These are phyloP conservation scores for Fregata magnificens DNA, from an alignment of 2,113 vertebrate species.

Conservation along the genomic window DNA sequence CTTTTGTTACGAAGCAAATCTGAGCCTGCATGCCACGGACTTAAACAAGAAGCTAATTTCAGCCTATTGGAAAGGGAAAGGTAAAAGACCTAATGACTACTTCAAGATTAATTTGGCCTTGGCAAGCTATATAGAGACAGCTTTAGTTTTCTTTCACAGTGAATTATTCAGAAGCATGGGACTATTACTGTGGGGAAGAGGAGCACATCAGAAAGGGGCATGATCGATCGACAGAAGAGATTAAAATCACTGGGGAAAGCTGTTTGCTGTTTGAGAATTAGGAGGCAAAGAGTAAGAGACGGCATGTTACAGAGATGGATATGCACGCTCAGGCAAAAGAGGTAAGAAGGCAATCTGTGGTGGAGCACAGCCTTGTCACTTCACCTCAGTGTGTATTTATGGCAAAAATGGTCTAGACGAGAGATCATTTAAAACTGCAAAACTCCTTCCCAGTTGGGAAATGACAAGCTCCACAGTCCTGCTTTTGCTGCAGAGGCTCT, in stretches of 20 bases:
- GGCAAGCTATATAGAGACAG: background rate
- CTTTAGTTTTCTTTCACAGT: background rate
- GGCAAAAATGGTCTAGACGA: background rate
- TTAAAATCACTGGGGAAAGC: background rate
- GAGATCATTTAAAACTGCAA: background rate
- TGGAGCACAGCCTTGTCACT: background rate
- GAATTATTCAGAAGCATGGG: background rate
- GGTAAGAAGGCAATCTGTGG: background rate
- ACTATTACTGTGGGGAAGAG: background rate
- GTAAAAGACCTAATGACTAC: background rate
- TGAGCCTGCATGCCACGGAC: background rate
- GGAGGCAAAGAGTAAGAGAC: background rate
- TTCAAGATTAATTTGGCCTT: background rate
- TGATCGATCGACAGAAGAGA: background rate
- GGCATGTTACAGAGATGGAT: background rate
- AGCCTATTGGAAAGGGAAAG: background rate
- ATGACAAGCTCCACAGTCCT: background rate
- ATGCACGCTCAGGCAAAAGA: background rate
- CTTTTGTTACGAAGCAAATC: background rate
- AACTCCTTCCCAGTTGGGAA: background rate
- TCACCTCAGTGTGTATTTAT: background rate
- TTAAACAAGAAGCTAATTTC: background rate
- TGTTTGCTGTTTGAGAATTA: background rate
- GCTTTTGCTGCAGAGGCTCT: background rate
- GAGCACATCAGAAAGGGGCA: background rate